Conservation (phyloP, 2,797 vertebrate species). For the Syngnathus rostellatus region DNA sequence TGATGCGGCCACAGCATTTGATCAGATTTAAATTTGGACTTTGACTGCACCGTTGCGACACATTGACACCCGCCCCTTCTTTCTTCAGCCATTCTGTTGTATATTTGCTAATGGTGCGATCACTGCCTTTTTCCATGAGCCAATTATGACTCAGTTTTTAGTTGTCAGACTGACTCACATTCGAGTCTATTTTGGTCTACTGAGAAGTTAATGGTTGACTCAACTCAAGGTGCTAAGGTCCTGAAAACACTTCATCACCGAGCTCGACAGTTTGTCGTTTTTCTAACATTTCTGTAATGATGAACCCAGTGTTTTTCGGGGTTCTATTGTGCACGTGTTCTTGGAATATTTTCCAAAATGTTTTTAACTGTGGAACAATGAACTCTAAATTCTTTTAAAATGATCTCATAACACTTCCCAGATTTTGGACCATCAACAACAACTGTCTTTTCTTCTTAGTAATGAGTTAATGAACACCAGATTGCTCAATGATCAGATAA, state of each 20-base stretch:
- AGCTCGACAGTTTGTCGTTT: not conserved
- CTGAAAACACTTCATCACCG: not conserved
- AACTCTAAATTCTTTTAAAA: not conserved
- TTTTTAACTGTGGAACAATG: not conserved
- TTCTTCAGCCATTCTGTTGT: not conserved
- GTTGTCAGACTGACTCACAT: not conserved
- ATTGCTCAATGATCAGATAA: not conserved
- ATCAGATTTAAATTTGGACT: not conserved
- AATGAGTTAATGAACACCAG: not conserved
- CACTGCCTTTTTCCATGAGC: not conserved
- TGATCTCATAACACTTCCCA: not conserved
- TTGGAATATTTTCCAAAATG: not conserved
- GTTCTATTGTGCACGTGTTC: not conserved
- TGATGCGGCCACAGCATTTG: not conserved
- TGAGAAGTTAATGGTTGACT: not conserved
- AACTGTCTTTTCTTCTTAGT: not conserved
- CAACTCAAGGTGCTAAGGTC: not conserved
- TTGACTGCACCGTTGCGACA: not conserved
- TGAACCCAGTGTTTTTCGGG: not conserved
- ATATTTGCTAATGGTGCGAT: not conserved
- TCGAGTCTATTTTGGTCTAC: not conserved
- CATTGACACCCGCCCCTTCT: not conserved
- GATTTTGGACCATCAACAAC: not conserved
- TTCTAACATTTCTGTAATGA: not conserved
- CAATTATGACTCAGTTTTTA: not conserved